These are phyloP conservation scores for Arvicanthis niloticus DNA, from an alignment of 2,113 vertebrate genomes.

Conservation along the genomic window DNA sequence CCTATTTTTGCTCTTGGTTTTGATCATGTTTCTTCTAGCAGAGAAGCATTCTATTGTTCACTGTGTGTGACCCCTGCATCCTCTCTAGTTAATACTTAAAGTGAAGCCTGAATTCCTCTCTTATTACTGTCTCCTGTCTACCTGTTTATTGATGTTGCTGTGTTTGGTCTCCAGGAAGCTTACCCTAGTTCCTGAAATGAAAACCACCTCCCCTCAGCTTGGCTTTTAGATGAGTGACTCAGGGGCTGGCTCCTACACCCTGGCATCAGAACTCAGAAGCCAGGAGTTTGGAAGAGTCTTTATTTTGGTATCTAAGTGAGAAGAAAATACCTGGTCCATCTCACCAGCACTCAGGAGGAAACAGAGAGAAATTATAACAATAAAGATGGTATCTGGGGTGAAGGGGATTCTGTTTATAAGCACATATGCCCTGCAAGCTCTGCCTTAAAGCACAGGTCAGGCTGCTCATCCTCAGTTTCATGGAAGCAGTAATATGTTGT, in stretches of 20 bases:
- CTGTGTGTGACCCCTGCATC: neutral
- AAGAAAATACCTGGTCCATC: constrained; percentile 77
- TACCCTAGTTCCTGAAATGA: constrained; percentile 84
- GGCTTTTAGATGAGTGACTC: constrained; percentile 83
- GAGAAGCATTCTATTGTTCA: neutral
- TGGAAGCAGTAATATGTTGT: neutral
- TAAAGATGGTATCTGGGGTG: constrained; percentile 56
- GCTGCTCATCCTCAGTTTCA: neutral
- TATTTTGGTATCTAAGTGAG: constrained; percentile 79
- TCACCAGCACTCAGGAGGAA: constrained; percentile 71
- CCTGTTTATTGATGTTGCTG: constrained; percentile 81
- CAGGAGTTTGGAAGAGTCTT: constrained; percentile 81
- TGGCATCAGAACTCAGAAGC: constrained; percentile 80
- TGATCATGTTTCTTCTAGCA: neutral
- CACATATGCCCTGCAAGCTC: neutral
- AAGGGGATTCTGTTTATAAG: constrained; percentile 65
- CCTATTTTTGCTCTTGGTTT: neutral
- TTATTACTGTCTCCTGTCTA: constrained; percentile 76
- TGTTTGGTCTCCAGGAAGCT: constrained; percentile 86
- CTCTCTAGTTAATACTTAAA: constrained; percentile 68
- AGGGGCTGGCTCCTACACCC: constrained; percentile 81
- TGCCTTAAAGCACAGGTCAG: neutral
- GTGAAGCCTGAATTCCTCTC: constrained; percentile 69
- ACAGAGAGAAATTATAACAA: constrained; percentile 59
- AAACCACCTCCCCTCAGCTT: constrained; percentile 82